Evolutionary conservation across 1,140 invertebrate species (phyloP).

Genomic region (Drosophila kurseongensis): DNA sequence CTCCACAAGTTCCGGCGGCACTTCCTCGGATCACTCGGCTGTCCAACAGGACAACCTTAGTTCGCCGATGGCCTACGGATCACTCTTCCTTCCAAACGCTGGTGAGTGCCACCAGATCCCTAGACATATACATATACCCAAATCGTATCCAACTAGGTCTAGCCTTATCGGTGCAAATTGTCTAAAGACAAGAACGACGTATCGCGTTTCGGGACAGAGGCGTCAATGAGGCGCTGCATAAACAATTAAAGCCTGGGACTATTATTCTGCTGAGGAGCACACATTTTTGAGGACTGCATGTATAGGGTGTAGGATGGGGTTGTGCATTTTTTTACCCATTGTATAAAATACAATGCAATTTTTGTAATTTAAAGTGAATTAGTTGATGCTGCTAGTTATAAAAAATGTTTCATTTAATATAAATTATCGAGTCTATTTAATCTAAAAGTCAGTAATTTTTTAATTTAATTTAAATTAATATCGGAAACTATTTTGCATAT

Average conservation of each 20-base stretch:
- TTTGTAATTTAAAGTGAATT: too few relatives aligned
- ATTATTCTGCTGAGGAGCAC: conserved; percentile 70
- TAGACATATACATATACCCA: conserved; percentile 1
- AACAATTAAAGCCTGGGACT: conserved; percentile 74
- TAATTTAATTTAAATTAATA: too few relatives aligned
- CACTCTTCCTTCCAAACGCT: conserved; percentile 76
- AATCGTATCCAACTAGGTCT: conserved; percentile 27
- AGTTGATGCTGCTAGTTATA: too few relatives aligned
- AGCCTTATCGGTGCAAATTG: conserved; percentile 47
- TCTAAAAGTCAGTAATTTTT: too few relatives aligned
- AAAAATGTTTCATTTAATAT: neutral
- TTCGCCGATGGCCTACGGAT: conserved; percentile 77
- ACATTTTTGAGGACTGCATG: conserved; percentile 67
- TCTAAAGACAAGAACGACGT: conserved; percentile 22
- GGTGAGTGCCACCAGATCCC: conserved; percentile 53
- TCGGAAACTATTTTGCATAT: too few relatives aligned
- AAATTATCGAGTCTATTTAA: too few relatives aligned
- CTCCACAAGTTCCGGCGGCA: conserved; percentile 82
- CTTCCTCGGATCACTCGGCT: conserved; percentile 77
- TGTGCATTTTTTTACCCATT: conserved; percentile 1
- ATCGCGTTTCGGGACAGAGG: conserved; percentile 65
- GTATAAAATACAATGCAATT: too few relatives aligned
- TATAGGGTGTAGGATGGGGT: conserved; percentile 5
- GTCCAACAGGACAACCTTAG: conserved; percentile 79
- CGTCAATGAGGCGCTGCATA: conserved; percentile 77